Base-by-base conservation (phyloP, 1,140 invertebrate genomes). In the Carcinoscorpius rotundicauda region DNA sequence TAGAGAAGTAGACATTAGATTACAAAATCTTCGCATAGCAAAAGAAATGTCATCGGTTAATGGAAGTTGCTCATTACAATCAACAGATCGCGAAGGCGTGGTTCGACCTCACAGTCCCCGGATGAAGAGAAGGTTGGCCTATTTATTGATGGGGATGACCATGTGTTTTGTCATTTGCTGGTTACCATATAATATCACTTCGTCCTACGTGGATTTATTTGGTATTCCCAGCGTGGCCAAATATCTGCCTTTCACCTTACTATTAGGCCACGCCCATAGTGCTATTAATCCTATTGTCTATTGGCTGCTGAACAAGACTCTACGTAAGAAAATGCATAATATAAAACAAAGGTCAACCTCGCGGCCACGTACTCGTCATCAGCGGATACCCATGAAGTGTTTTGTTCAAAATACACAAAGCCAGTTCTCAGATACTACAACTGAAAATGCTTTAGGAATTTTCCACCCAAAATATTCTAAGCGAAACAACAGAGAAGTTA, bases 281-380 rank as follows among this genome's bases (percentile, higher is more conserved):
- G 86, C 86, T 49, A 76, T 89, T 51, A 88, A 87, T 76, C 87
- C 87, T 4, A 78, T 86, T 8, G 82, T 87, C n/a, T 88, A 88
- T 73, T 89, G 86, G 86, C 79, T 83, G 51, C 77, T 88, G 60
- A 89, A 89, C 9, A 48, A 49, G 11, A 60, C 9, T 56, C 9
- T 11, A 4, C n/a, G 60, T 11, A 57, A 57, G 10, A 57, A 57
- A 57, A 57, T 57, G 9, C 56, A 57, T 11, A 57, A 57, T 10
- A 29, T 57, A 3, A 57, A 29, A 29, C 29, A 29, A 29, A 29
- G 29, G 2, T 29, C 29, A 29, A 29, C 29, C 29, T 29, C 29
- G 29, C 29, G 29, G 29, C 29, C 29, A 29, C 29, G 29, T 29
- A 29, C 29, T 29, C 29, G 29, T 29, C 29, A 29, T 29, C 29